These are phyloP conservation scores for Mythimna vitellina DNA, from an alignment of 2,888 invertebrate genomes.

Conservation along the genomic window DNA sequence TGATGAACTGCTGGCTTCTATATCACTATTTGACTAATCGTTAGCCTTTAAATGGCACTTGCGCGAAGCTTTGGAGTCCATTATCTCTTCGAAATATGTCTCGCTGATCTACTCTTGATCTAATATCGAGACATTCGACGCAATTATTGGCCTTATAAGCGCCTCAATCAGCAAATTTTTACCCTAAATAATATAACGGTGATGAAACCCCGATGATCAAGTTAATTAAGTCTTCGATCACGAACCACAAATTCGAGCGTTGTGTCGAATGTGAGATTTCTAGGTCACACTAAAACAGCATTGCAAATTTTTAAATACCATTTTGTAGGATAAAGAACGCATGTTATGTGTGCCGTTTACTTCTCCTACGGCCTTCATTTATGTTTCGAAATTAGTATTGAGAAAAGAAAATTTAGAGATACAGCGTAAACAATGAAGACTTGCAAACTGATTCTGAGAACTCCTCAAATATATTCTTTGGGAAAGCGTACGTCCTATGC, in stretches of 20 bases:
- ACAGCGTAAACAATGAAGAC: slow-evolving; percentile 26
- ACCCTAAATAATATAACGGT: slow-evolving; percentile 52
- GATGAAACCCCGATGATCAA: slow-evolving; percentile 68
- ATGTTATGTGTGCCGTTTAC: slow-evolving; percentile 68
- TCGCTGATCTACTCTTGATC: slow-evolving; percentile 3
- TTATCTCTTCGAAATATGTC: slow-evolving; percentile 2
- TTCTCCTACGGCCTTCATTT: slow-evolving; percentile 64
- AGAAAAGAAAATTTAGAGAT: slow-evolving; percentile 58
- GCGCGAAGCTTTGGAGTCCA: background rate
- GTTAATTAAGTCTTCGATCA: slow-evolving; percentile 73
- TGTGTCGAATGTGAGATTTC: slow-evolving; percentile 77
- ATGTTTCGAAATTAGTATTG: slow-evolving; percentile 63
- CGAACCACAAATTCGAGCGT: slow-evolving; percentile 68
- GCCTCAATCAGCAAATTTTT: slow-evolving; percentile 48
- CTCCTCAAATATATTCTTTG: background rate
- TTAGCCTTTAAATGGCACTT: background rate
- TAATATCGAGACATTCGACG: slow-evolving; percentile 1
- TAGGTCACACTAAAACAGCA: slow-evolving; percentile 79
- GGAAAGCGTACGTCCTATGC: background rate
- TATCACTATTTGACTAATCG: slow-evolving; percentile 9
- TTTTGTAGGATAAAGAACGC: slow-evolving; percentile 67
- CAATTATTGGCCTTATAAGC: background rate
- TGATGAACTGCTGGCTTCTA: background rate
- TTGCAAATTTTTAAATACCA: slow-evolving; percentile 78
- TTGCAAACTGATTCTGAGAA: background rate